These are phyloP conservation scores for Cerceris ruficornis DNA, from an alignment of 2,888 invertebrate genomes.

Conservation along the genomic window DNA sequence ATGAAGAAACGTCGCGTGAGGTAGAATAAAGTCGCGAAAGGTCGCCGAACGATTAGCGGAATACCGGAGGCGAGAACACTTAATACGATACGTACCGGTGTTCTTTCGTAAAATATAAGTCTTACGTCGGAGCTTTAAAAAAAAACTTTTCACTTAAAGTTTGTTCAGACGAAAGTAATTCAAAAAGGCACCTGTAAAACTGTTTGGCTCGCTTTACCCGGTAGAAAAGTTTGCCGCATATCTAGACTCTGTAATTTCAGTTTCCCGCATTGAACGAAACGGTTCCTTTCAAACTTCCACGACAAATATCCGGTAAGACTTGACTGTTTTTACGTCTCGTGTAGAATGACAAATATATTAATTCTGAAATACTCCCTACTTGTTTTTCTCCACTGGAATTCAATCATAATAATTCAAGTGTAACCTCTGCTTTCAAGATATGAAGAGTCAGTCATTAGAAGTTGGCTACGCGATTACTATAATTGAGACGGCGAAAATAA, in stretches of 20 bases:
- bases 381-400: background rate
- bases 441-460: background rate
- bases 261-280: slow-evolving; percentile 9
- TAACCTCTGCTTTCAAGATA: background rate
- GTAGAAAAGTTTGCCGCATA: slow-evolving; percentile 17
- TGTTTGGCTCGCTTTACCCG: slow-evolving; percentile 11
- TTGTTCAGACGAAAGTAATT: slow-evolving; percentile 31
- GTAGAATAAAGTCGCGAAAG: slow-evolving; percentile 22
- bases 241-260: slow-evolving; percentile 21
- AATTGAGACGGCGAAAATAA: too few relatives aligned
- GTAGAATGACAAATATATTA: background rate
- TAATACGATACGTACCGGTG: background rate
- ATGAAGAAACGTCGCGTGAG: slow-evolving; percentile 55
- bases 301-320: slow-evolving; percentile 1
- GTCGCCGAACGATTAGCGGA: slow-evolving; percentile 56
- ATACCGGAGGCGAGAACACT: slow-evolving; percentile 19
- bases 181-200: slow-evolving; percentile 31
- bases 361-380: background rate
- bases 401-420: background rate
- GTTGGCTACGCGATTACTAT: background rate
- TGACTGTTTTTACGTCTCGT: background rate
- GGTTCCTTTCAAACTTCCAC: background rate
- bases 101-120: background rate
- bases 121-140: background rate
- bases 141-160: slow-evolving; percentile 49